Percentiles rank a stretch among this genome's conserved stretches.
Conservation (phyloP, 2,888 invertebrate genomes). For the Papilio gigon region DNA sequence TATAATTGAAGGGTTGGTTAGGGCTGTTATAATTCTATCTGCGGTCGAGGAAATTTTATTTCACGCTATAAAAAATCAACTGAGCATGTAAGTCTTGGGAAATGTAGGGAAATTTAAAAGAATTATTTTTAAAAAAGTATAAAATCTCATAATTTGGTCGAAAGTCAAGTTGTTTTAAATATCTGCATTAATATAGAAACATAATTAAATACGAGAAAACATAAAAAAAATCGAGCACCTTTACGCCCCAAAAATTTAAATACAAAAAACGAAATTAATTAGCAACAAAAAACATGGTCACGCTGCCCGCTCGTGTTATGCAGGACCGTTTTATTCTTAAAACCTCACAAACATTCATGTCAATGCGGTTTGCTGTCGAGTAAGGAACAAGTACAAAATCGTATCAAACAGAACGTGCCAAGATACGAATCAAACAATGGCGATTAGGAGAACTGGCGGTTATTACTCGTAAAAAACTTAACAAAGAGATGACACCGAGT, state of each 20-base stretch:
- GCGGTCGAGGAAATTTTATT: slow-evolving; percentile 21
- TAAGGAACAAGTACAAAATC: slow-evolving; percentile 16
- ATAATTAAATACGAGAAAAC: neutral
- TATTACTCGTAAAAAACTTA: slow-evolving; percentile 30
- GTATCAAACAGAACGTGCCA: slow-evolving; percentile 25
- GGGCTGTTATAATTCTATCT: slow-evolving; percentile 47
- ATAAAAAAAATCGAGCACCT: slow-evolving; percentile 8
- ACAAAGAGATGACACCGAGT: slow-evolving; percentile 32
- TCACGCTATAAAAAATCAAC: slow-evolving; percentile 1
- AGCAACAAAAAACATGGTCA: slow-evolving; percentile 4
- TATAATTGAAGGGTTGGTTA: slow-evolving; percentile 54
- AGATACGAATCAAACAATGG: slow-evolving; percentile 32
- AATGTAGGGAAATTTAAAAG: neutral
- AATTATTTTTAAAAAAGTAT: no score
- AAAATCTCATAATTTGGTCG: neutral
- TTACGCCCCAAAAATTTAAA: slow-evolving; percentile 22
- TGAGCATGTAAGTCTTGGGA: neutral
- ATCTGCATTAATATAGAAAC: neutral
- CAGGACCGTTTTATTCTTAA: slow-evolving; percentile 16
- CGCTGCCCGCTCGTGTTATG: neutral
- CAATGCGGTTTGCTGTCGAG: slow-evolving; percentile 10
- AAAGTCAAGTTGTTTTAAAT: neutral
- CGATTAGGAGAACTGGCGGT: slow-evolving; percentile 31
- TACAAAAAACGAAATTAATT: slow-evolving; percentile 2
- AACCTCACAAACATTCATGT: slow-evolving; percentile 9